Conservation (phyloP, 2,113 vertebrate species). For the Leptobrachium ailaonicum region DNA sequence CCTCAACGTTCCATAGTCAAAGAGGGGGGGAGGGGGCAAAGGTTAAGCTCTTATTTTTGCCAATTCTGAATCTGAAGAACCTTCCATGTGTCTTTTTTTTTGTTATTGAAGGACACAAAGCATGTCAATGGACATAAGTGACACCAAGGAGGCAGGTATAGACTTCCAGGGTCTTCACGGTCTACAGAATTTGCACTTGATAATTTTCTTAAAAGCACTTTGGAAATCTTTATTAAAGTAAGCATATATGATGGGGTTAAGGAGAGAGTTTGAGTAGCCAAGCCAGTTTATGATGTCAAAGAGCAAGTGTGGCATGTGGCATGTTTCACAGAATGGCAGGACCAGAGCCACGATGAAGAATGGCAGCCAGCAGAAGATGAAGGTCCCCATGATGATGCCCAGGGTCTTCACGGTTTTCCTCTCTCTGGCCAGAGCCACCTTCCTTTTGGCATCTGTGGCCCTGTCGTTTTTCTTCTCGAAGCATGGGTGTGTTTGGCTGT, state of each 20-base stretch:
- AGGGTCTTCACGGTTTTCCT: conserved; percentile 94
- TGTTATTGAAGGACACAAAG: conserved; percentile 4
- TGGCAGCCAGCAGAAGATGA: conserved; percentile 97
- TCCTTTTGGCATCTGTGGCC: conserved; percentile 81
- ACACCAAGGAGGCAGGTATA: conserved; percentile 8
- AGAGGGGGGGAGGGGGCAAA: too few relatives aligned
- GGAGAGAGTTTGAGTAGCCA: conserved; percentile 95
- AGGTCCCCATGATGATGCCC: conserved; percentile 97
- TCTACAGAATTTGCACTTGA: conserved; percentile 92
- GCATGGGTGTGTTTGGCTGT: conserved; percentile 60
- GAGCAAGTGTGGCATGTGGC: conserved; percentile 87
- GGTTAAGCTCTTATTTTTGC: neutral
- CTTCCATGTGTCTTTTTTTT: neutral
- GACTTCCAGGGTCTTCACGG: conserved; percentile 57
- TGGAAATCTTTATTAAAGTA: conserved; percentile 99
- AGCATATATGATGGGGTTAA: conserved; percentile 96
- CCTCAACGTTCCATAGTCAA: neutral
- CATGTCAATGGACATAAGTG: neutral
- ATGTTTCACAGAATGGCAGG: conserved; percentile 88
- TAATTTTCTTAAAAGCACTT: conserved; percentile 95
- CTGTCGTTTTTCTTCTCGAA: conserved; percentile 78
- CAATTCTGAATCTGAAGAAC: neutral
- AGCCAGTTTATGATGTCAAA: conserved; percentile 94
- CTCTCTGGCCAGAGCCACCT: conserved; percentile 88
- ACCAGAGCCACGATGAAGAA: conserved; percentile 96